These are phyloP conservation scores for Rhorus exstirpatorius DNA, from an alignment of 2,888 invertebrate genomes.

Conservation along the genomic window DNA sequence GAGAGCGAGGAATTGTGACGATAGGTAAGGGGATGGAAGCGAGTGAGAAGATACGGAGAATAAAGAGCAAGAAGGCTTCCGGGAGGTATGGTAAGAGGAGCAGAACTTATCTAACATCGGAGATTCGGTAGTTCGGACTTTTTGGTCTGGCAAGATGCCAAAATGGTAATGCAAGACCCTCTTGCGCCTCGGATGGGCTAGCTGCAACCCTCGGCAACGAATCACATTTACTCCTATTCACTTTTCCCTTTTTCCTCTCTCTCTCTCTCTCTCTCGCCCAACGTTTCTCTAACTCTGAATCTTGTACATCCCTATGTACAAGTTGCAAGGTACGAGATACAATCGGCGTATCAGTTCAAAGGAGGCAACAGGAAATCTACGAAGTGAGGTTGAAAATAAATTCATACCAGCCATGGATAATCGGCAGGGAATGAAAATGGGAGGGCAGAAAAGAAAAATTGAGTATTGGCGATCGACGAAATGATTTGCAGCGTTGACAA, in stretches of 20 bases:
- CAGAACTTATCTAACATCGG: constrained; percentile 78
- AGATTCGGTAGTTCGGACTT: constrained; percentile 76
- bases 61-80: constrained; percentile 41
- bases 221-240: constrained; percentile 80
- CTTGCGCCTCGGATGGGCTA: constrained; percentile 66
- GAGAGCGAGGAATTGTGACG: constrained; percentile 21
- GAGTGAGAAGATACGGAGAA: constrained; percentile 6
- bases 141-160: constrained; percentile 78
- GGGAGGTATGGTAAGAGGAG: background rate
- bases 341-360: constrained; percentile 31
- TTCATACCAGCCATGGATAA: constrained; percentile 15
- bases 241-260: constrained; percentile 77
- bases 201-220: constrained; percentile 73
- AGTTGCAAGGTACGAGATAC: background rate
- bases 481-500: constrained; percentile 42
- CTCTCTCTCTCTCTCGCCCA: constrained; percentile 9
- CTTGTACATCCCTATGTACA: constrained; percentile 33
- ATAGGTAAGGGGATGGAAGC: constrained; percentile 12
- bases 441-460: background rate
- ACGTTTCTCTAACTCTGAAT: constrained; percentile 10
- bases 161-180: constrained; percentile 81
- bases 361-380: constrained; percentile 15
- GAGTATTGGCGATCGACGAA: background rate
- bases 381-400: constrained; percentile 8
- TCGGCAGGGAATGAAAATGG: constrained; percentile 14